Percentiles rank a stretch among this genome's conserved stretches.
Evolutionary conservation across 2,797 vertebrate genomes (phyloP).

Genomic region (Lithobates sylvaticus): DNA sequence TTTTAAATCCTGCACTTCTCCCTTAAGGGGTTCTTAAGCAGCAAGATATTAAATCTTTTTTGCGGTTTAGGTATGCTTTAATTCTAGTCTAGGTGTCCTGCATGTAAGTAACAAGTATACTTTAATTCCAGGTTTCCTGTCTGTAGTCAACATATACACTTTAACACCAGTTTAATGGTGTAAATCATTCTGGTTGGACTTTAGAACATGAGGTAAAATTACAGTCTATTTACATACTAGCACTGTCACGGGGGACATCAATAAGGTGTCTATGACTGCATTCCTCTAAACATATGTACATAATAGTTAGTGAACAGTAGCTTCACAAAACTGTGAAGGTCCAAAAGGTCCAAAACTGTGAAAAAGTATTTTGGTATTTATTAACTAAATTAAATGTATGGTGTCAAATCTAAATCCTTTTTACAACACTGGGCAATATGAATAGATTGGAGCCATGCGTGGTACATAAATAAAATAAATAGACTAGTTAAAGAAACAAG

Average conservation of each 20-base stretch:
- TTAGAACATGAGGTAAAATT: neutral
- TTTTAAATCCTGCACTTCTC: too few species aligned
- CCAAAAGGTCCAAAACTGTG: too few species aligned
- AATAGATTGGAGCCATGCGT: neutral
- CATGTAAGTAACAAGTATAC: too few species aligned
- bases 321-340: neutral
- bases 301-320: constrained; percentile 25
- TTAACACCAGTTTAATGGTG: neutral
- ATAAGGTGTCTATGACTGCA: neutral
- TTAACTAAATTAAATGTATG: constrained; percentile 30
- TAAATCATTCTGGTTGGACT: constrained; percentile 11
- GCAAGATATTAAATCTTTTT: too few species aligned
- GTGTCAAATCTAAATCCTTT: constrained; percentile 21
- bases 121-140: too few species aligned
- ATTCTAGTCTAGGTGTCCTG: too few species aligned
- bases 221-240: neutral
- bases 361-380: constrained; percentile 32
- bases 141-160: neutral
- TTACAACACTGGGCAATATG: constrained; percentile 42
- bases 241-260: constrained; percentile 3
- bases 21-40: too few species aligned
- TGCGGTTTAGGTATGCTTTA: too few species aligned
- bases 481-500: constrained; percentile 12
- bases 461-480: neutral
- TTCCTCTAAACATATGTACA: neutral